A percentile compares a stretch with the other conserved stretches of the same genome.
phyloP scores from a whole-genome alignment of 1,140 invertebrate genomes.

The Drosophila setifemur region DNA sequence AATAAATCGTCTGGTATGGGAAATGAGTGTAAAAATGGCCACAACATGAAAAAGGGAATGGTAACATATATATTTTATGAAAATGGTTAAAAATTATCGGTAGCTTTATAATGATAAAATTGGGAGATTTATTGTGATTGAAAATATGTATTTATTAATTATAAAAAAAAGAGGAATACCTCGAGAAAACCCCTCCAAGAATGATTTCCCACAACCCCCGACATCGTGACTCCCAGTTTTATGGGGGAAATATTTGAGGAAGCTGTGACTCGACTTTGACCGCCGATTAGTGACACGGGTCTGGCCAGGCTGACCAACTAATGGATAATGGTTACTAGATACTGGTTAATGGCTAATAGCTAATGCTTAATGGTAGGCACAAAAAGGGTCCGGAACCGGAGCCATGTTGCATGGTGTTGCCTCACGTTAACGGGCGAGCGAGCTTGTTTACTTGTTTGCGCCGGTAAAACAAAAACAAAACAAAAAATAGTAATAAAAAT shows the following conservation, averaged over 20 bases:
- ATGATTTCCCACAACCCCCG: too few species aligned
- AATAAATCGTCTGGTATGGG: too few species aligned
- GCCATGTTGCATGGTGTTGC: slow-evolving; percentile 32
- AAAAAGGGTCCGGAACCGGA: neutral
- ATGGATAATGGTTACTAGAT: neutral
- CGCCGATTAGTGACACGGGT: neutral
- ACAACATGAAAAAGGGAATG: neutral
- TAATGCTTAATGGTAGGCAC: neutral
- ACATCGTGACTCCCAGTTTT: neutral
- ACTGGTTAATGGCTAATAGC: neutral
- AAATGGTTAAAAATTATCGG: too few species aligned
- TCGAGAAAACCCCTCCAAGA: too few species aligned
- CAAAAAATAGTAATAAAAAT: slow-evolving; percentile 11
- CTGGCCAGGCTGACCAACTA: too few species aligned
- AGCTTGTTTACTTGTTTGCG: slow-evolving; percentile 54
- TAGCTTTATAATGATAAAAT: too few species aligned
- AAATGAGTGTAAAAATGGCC: neutral
- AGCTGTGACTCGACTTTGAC: neutral
- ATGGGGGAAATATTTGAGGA: neutral
- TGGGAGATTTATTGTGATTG: too few species aligned
- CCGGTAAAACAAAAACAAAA: slow-evolving; percentile 40
- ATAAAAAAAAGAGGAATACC: too few species aligned
- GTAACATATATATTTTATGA: too few species aligned
- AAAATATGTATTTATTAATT: too few species aligned
- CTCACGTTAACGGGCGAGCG: slow-evolving; percentile 13